A percentile compares a stretch with the other conserved stretches of the same genome.
Evolutionary conservation across 1,140 invertebrate genomes (phyloP).

Genomic region (Hesperophylax magnus): DNA sequence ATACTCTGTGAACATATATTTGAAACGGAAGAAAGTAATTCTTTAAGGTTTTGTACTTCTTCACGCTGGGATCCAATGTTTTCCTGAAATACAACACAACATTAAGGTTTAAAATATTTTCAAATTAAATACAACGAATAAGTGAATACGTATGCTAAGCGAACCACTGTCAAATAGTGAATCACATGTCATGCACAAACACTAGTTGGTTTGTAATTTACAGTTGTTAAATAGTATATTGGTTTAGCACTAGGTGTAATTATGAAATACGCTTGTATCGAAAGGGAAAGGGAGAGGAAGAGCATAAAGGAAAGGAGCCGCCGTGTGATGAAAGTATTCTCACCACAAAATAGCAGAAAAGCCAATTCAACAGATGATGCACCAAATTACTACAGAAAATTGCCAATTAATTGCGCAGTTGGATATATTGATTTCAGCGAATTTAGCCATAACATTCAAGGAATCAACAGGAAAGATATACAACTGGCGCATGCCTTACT

Average conservation of each 20-base stretch:
- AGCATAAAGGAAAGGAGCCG: background rate
- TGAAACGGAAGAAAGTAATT: slow-evolving; percentile 67
- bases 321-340: background rate
- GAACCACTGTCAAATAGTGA: background rate
- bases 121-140: background rate
- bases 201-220: no score
- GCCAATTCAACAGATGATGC: slow-evolving; percentile 26
- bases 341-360: slow-evolving; percentile 17
- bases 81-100: slow-evolving; percentile 66
- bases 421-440: background rate
- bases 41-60: slow-evolving; percentile 71
- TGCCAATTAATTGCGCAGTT: background rate
- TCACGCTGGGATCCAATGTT: slow-evolving; percentile 72
- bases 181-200: background rate
- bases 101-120: slow-evolving; percentile 2
- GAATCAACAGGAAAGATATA: background rate
- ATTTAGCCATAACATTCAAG: background rate
- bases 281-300: background rate
- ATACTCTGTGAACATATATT: slow-evolving; percentile 72
- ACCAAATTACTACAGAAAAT: slow-evolving; percentile 25
- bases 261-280: background rate
- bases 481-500: slow-evolving; percentile 21
- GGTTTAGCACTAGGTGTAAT: background rate
- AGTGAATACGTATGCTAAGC: background rate
- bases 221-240: no score